phyloP scores from a whole-genome alignment of 2,797 vertebrate species.

The Spinus pinus region DNA sequence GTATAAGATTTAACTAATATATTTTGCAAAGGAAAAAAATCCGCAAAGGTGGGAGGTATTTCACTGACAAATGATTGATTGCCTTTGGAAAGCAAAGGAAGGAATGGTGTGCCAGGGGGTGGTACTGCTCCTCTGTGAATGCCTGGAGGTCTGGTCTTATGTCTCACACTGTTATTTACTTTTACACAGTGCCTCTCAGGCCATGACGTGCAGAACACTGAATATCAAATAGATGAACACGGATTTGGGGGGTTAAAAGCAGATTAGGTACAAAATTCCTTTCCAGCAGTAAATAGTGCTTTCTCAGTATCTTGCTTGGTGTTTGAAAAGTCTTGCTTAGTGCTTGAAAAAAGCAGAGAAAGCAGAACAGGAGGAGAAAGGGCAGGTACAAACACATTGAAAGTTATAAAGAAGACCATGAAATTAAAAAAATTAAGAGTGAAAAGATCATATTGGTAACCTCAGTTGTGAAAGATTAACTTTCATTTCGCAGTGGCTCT shows the following conservation, averaged over 20 bases:
- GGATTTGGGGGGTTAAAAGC: not conserved
- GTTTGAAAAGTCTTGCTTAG: not conserved
- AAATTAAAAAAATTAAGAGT: not conserved
- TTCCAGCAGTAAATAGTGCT: not conserved
- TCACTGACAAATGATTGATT: not conserved
- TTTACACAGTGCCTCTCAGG: not conserved
- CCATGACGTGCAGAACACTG: not conserved
- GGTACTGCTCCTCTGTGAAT: not conserved
- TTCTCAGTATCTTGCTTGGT: not conserved
- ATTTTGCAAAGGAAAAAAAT: not conserved
- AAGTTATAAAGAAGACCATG: not conserved
- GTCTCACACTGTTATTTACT: not conserved
- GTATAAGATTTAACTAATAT: not conserved
- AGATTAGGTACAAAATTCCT: not conserved
- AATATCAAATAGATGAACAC: not conserved
- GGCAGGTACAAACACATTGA: not conserved
- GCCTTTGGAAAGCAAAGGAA: not conserved
- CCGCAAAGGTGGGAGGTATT: not conserved
- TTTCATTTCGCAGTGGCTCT: fast-evolving
- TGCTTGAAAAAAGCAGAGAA: not conserved
- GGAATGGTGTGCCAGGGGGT: not conserved
- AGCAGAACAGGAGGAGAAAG: not conserved
- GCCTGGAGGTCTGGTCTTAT: not conserved
- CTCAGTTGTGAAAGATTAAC: not conserved
- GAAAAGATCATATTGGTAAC: not conserved